A percentile compares a stretch with the other conserved stretches of the same genome.
Evolutionary conservation across 2,113 vertebrate genomes (phyloP).

Genomic region (Amia ocellicauda): DNA sequence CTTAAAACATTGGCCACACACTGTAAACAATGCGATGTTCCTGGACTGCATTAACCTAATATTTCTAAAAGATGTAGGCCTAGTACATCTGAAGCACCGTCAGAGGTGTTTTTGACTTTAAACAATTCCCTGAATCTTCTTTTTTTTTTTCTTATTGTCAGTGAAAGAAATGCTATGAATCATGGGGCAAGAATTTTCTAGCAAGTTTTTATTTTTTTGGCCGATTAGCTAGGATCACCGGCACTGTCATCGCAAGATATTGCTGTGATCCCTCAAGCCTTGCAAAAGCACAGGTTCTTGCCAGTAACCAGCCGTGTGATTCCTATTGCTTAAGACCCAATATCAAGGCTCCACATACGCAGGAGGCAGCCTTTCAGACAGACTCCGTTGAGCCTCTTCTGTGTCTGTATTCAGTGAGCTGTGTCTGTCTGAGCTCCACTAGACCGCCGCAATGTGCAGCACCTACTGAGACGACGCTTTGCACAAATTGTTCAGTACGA

Average conservation of each 20-base stretch:
- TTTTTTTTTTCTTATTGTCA: neutral
- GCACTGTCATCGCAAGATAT: neutral
- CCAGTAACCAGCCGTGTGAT: constrained; percentile 6
- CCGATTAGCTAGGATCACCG: neutral
- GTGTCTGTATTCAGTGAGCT: neutral
- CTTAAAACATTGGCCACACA: too few species aligned
- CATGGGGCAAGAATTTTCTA: neutral
- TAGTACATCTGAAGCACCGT: too few species aligned
- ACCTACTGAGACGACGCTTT: neutral
- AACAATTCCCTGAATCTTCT: neutral
- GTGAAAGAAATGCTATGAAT: neutral
- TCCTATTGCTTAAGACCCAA: neutral
- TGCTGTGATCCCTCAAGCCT: neutral
- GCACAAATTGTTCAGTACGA: neutral
- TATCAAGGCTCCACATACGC: neutral
- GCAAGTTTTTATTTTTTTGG: neutral
- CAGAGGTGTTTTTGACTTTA: neutral
- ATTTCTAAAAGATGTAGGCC: neutral
- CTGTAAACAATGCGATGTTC: too few species aligned
- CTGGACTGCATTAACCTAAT: constrained; percentile 17
- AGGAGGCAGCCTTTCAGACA: neutral
- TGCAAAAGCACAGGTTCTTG: neutral
- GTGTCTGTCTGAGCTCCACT: neutral
- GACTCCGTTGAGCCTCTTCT: neutral
- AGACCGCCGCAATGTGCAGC: neutral